phyloP scores from a whole-genome alignment of 2,888 invertebrate species.

The Caenorhabditis auriculariae region DNA sequence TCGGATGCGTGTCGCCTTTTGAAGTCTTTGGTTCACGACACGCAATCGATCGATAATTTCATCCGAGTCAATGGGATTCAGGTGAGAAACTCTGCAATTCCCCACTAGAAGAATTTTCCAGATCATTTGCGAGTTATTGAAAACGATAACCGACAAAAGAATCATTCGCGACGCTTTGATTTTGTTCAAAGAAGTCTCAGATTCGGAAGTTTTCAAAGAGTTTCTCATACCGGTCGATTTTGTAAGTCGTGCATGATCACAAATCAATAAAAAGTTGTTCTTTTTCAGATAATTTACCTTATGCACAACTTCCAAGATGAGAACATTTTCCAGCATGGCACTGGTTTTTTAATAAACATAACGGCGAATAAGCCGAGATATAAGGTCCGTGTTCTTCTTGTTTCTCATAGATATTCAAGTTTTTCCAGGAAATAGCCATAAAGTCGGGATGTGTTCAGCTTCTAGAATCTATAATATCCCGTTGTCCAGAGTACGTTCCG shows the following conservation, averaged over 20 bases:
- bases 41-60: constrained; percentile 7
- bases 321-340: constrained; percentile 10
- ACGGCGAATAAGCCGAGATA: constrained; percentile 14
- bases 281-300: constrained; percentile 2
- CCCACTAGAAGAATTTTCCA: neutral
- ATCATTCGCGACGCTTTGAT: neutral
- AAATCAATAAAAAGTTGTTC: neutral
- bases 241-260: neutral
- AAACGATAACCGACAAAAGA: neutral
- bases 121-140: neutral
- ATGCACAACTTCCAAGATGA: neutral
- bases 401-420: too few species aligned
- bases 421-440: constrained; percentile 8
- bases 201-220: neutral
- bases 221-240: neutral
- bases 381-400: too few species aligned
- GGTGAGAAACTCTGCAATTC: neutral
- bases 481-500: too few species aligned
- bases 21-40: constrained; percentile 8
- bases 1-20: constrained; percentile 7
- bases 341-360: constrained; percentile 21
- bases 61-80: constrained; percentile 4
- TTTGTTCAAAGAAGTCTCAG: constrained; percentile 1
- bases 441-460: neutral
- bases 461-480: neutral